Conservation (phyloP, 2,888 invertebrate genomes). For the Gymnoscelis rufifasciata region DNA sequence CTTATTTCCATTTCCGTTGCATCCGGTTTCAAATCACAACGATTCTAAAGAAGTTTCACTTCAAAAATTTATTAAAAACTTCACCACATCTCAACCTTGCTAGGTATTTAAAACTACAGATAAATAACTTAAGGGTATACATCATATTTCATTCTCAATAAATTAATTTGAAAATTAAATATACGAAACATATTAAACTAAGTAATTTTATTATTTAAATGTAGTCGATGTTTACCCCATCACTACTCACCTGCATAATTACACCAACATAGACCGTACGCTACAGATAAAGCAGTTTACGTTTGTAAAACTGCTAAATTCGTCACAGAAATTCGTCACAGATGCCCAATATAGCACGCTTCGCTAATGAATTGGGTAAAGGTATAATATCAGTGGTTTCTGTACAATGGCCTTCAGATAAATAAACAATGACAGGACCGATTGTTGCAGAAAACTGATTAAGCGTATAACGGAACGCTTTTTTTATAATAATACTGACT, state of each 20-base stretch:
- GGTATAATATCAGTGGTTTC: constrained; percentile 45
- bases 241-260: constrained; percentile 17
- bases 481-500: too few relatives aligned
- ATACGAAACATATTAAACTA: too few relatives aligned
- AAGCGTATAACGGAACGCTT: constrained; percentile 38
- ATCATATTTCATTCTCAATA: too few relatives aligned
- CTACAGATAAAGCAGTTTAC: constrained; percentile 12
- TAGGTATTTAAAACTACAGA: too few relatives aligned
- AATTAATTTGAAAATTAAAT: too few relatives aligned
- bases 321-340: constrained; percentile 26
- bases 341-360: constrained; percentile 59
- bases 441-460: constrained; percentile 65
- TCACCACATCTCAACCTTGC: too few relatives aligned
- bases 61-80: too few relatives aligned
- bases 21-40: too few relatives aligned
- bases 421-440: constrained; percentile 34
- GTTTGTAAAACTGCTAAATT: background rate
- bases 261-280: constrained; percentile 18
- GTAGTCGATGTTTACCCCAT: constrained; percentile 4
- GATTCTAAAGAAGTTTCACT: too few relatives aligned
- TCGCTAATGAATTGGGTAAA: constrained; percentile 48
- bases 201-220: too few relatives aligned
- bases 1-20: too few relatives aligned
- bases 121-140: too few relatives aligned
- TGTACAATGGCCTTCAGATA: constrained; percentile 34